phyloP scores from a whole-genome alignment of 2,797 vertebrate genomes.

The Champsocephalus esox region DNA sequence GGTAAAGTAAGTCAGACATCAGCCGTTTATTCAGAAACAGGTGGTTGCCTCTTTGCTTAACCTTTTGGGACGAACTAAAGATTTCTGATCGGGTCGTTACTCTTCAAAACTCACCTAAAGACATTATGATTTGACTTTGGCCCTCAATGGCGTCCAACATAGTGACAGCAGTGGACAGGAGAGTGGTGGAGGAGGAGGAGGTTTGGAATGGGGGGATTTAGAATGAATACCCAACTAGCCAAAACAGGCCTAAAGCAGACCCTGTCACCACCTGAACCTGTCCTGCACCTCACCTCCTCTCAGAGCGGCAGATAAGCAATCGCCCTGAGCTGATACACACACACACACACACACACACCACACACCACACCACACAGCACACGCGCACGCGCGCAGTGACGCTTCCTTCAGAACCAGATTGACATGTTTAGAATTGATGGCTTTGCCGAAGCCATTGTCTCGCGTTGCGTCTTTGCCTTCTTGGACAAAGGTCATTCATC shows the following conservation, averaged over 20 bases:
- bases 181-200: neutral
- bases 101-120: neutral
- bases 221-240: slow-evolving; percentile 14
- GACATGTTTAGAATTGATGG: slow-evolving; percentile 81
- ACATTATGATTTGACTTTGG: slow-evolving; percentile 5
- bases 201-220: slow-evolving; percentile 2
- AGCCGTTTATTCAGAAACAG: too few relatives aligned
- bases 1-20: too few relatives aligned
- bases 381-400: slow-evolving; percentile 1
- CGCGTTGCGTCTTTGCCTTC: slow-evolving; percentile 57
- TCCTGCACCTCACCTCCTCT: slow-evolving; percentile 48
- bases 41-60: too few relatives aligned
- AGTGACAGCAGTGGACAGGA: neutral
- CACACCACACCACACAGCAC: neutral
- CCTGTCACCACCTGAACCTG: slow-evolving; percentile 61
- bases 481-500: slow-evolving; percentile 80
- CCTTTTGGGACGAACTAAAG: too few relatives aligned
- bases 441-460: slow-evolving; percentile 77
- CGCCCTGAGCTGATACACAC: slow-evolving; percentile 61
- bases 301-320: slow-evolving; percentile 64
- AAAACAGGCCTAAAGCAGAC: slow-evolving; percentile 58
- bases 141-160: neutral
- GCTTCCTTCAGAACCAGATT: slow-evolving; percentile 70
- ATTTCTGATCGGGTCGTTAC: too few relatives aligned
- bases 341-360: slow-evolving; percentile 22